These are phyloP conservation scores for Drosophila tripunctata DNA, from an alignment of 2,888 invertebrate genomes.

Conservation along the genomic window DNA sequence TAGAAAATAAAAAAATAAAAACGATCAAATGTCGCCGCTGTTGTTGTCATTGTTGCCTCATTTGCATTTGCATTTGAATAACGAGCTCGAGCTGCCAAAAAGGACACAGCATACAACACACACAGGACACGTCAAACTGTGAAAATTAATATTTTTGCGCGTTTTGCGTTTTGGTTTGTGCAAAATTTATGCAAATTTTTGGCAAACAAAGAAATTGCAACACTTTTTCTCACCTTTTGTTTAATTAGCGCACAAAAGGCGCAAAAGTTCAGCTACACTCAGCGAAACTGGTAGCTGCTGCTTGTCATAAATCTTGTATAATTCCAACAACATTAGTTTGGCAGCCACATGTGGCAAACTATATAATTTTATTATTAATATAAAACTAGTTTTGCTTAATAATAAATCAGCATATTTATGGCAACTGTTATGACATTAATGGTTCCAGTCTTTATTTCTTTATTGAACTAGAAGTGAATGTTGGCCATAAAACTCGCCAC, in stretches of 20 bases:
- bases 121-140: constrained; percentile 72
- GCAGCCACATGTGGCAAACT: background rate
- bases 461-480: background rate
- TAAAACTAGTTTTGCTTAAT: constrained; percentile 1
- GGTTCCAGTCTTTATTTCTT: constrained; percentile 2
- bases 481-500: background rate
- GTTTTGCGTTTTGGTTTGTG: constrained; percentile 66
- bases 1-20: constrained; percentile 44
- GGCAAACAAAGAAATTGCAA: constrained; percentile 67
- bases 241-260: constrained; percentile 68
- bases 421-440: background rate
- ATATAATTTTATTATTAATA: background rate
- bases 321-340: too few relatives aligned
- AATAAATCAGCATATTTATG: background rate
- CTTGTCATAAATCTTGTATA: constrained; percentile 19
- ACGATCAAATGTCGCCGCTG: constrained; percentile 76
- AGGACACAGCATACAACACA: constrained; percentile 1
- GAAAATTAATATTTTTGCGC: constrained; percentile 82
- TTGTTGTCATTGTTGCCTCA: constrained; percentile 73
- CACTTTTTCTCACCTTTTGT: constrained; percentile 63
- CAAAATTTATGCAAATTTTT: constrained; percentile 81
- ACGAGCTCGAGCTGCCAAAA: constrained; percentile 9
- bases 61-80: constrained; percentile 81
- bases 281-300: constrained; percentile 7
- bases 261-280: constrained; percentile 33